These are phyloP conservation scores for Glaucopsyche alexis DNA, from an alignment of 2,888 invertebrate species.

Conservation along the genomic window DNA sequence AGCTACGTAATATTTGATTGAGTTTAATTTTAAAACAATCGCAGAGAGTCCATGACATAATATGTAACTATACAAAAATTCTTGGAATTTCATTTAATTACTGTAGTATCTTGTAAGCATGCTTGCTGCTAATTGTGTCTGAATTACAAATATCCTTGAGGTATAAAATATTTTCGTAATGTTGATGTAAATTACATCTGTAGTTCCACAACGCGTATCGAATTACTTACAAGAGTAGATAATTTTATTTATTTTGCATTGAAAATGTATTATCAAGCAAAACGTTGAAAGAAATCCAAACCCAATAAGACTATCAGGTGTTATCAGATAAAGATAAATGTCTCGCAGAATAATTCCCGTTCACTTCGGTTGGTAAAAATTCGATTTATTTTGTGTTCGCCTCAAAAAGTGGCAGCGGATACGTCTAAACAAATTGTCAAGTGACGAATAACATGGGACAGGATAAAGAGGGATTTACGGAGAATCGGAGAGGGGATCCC, in stretches of 20 bases:
- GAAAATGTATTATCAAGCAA: background rate
- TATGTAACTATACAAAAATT: too few species aligned
- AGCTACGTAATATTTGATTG: background rate
- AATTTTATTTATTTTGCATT: background rate
- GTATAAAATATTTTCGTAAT: background rate
- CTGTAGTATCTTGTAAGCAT: background rate
- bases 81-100: too few species aligned
- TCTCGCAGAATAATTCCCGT: slow-evolving; percentile 14
- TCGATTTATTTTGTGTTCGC: slow-evolving; percentile 20
- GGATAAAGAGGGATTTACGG: slow-evolving; percentile 10
- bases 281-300: slow-evolving; percentile 2
- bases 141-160: background rate
- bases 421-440: slow-evolving; percentile 17
- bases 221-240: background rate
- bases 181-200: background rate
- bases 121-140: background rate
- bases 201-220: background rate
- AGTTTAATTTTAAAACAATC: background rate
- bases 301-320: slow-evolving; percentile 5
- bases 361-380: slow-evolving; percentile 18
- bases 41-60: too few species aligned
- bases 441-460: slow-evolving; percentile 16
- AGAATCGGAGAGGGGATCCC: background rate
- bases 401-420: slow-evolving; percentile 21
- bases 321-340: background rate